Conservation (phyloP, 2,888 invertebrate genomes). For the Argyresthia goedartella region DNA sequence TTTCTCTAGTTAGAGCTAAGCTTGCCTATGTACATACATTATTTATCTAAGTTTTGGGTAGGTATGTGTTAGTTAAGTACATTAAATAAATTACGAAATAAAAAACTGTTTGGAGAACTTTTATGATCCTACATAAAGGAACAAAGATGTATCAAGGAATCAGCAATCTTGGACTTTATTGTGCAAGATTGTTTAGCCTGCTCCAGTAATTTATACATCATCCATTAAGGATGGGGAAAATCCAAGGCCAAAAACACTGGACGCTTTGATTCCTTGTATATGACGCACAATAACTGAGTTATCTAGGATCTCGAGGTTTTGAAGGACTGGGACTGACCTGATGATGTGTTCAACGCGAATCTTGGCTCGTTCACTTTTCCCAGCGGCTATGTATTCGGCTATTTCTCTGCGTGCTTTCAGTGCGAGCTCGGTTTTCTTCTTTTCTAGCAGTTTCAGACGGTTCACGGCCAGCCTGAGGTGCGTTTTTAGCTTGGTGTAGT, state of each 20-base stretch:
- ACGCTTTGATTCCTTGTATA: background rate
- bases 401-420: constrained; percentile 98
- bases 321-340: constrained; percentile 52
- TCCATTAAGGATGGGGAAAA: background rate
- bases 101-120: too few species aligned
- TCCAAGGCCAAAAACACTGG: background rate
- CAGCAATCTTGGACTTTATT: too few species aligned
- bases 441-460: constrained; percentile 93
- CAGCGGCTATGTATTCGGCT: constrained; percentile 91
- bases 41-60: too few species aligned
- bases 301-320: background rate
- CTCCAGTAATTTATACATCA: too few species aligned
- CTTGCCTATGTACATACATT: too few species aligned
- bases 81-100: too few species aligned
- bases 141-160: too few species aligned
- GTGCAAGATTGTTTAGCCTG: too few species aligned
- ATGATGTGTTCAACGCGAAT: constrained; percentile 99
- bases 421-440: constrained; percentile 97
- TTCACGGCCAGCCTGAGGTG: constrained; percentile 94
- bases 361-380: constrained; percentile 90
- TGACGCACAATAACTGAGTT: too few species aligned
- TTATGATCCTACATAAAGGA: too few species aligned
- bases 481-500: constrained; percentile 96
- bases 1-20: too few species aligned
- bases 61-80: too few species aligned